These are phyloP conservation scores for Clanis bilineata DNA, from an alignment of 2,888 invertebrate species.

Conservation along the genomic window DNA sequence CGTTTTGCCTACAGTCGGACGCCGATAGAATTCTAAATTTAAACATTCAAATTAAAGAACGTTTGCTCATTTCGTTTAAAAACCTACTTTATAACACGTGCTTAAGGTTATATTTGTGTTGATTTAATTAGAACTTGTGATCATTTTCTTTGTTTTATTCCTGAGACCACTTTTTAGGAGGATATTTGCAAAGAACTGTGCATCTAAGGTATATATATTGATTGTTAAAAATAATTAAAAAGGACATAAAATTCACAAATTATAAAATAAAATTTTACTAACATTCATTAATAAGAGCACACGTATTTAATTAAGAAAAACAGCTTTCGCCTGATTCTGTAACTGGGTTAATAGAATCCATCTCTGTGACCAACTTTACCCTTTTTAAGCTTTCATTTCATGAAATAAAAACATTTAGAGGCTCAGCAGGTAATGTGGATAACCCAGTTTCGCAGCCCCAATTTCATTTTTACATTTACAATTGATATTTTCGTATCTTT, in stretches of 20 bases:
- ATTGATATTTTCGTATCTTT: slow-evolving; percentile 15
- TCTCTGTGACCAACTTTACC: slow-evolving; percentile 23
- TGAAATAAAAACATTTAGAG: slow-evolving; percentile 11
- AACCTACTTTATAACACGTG: too few species aligned
- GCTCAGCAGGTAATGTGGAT: slow-evolving; percentile 15
- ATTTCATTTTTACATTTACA: slow-evolving; percentile 22
- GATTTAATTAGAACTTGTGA: too few species aligned
- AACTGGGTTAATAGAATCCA: slow-evolving; percentile 43
- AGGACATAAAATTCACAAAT: neutral
- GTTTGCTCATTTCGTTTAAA: too few species aligned
- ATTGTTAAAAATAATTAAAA: too few species aligned
- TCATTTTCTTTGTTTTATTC: too few species aligned
- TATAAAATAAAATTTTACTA: neutral
- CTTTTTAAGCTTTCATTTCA: slow-evolving; percentile 21
- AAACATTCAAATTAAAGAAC: too few species aligned
- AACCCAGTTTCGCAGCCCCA: slow-evolving; percentile 11
- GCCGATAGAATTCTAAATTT: too few species aligned
- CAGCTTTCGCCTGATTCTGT: slow-evolving; percentile 34
- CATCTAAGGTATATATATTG: too few species aligned
- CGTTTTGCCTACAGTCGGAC: too few species aligned
- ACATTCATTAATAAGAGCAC: slow-evolving; percentile 18
- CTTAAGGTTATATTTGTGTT: too few species aligned
- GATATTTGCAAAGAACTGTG: too few species aligned
- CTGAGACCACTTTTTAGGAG: too few species aligned
- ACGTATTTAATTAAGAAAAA: slow-evolving; percentile 44